Conservation (phyloP, 2,113 vertebrate genomes). For the Nycticryphes semicollaris region DNA sequence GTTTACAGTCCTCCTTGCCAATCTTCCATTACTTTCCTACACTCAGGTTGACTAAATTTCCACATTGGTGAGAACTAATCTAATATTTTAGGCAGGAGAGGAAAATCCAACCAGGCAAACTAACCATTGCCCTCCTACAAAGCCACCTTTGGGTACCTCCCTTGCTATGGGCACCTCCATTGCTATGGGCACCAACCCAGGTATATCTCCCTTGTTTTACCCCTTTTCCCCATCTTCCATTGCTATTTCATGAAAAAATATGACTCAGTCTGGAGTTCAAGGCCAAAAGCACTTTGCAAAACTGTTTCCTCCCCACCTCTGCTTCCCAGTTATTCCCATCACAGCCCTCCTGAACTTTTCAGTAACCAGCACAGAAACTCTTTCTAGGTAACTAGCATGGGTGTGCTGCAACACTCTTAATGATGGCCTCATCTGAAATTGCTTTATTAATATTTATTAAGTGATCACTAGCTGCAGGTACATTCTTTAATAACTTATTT, state of each 20-base stretch:
- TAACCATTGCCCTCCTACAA: background rate
- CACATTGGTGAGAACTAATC: background rate
- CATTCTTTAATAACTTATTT: slow-evolving; percentile 77
- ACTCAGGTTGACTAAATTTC: background rate
- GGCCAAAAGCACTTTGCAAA: background rate
- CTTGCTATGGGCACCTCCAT: no score
- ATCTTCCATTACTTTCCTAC: no score
- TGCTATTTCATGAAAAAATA: background rate
- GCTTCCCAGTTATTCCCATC: background rate
- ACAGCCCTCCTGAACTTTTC: background rate
- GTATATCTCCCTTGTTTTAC: fast-evolving
- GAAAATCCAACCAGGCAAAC: background rate
- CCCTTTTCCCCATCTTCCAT: fast-evolving
- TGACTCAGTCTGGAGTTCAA: background rate
- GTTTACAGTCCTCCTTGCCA: no score
- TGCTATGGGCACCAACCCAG: background rate
- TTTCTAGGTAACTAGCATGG: slow-evolving; percentile 2
- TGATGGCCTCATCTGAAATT: slow-evolving; percentile 68
- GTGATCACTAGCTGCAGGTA: slow-evolving; percentile 73
- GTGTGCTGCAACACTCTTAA: slow-evolving; percentile 26
- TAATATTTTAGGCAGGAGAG: background rate
- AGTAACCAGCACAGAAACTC: background rate
- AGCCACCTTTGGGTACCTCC: no score
- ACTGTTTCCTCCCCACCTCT: background rate
- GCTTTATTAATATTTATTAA: slow-evolving; percentile 79